Base-by-base conservation (phyloP, 2,113 vertebrate genomes). In the Felis chaus region DNA sequence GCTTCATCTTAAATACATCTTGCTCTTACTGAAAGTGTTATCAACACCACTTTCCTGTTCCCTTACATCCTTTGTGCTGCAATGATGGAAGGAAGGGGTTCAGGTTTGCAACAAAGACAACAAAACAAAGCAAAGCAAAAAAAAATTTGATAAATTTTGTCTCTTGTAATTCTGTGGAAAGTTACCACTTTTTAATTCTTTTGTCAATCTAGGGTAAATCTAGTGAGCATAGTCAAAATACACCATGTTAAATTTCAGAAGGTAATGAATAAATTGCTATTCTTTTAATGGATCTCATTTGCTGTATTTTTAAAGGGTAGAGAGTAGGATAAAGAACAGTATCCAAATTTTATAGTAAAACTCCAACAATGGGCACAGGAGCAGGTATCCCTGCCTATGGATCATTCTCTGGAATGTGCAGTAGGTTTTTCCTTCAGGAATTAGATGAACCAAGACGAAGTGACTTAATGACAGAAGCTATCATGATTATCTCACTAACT, bases 1-100 rank as follows among this genome's bases (percentile, higher is more conserved):
- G 71, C 95, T 93, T 95, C 95, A 93, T 91, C 48, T 66, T 81
- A 86, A 89, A 80, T 50, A 78, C 45, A 66, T 41, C 48, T 81
- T 91, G 87, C 53, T 92, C 69, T 94, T 57, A 76, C 85, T 71
- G 61, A 92, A 90, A 71, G 5, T 50, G 33, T 81, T 71, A 79
- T 53, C 79, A 96, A 68, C 36, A 94, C 25, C 33, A 89, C 83
- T 84, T 97, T 97, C 93, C 96, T 97, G 90, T 95, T 94, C 66
- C 71, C 23, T 94, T 94, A 78, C 10, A 41, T 63, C 45, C 63
- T 96, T 76, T 93, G 31, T 91, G 76, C 82, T 55, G 61, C 88
- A 97, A 95, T 33, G 14, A 66, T 76, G 31, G 25, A 87, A 94
- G 39, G 19, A 94, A 95, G 50, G 48, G 50, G 14, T 68, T 87